These are phyloP conservation scores for Onychomys leucogaster DNA, from an alignment of 2,797 vertebrate genomes.

Conservation along the genomic window DNA sequence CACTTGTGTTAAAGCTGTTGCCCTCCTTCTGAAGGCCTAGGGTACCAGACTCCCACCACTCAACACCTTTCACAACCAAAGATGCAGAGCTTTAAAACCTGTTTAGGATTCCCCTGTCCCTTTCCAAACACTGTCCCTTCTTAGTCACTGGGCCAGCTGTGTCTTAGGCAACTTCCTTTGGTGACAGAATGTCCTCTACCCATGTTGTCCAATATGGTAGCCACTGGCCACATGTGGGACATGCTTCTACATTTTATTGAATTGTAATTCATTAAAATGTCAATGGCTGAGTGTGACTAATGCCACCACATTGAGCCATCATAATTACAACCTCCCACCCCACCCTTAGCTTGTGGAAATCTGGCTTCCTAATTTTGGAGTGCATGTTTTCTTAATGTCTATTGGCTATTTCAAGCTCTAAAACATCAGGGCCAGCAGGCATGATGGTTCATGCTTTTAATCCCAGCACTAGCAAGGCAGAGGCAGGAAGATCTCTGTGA, in stretches of 20 bases:
- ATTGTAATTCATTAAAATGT: not conserved
- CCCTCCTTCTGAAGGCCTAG: not conserved
- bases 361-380: not conserved
- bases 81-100: not conserved
- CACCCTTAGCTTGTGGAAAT: not conserved
- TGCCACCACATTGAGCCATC: not conserved
- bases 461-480: not conserved
- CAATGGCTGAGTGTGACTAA: not conserved
- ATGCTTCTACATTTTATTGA: not conserved
- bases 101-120: not conserved
- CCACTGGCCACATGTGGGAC: not conserved
- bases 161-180: not conserved
- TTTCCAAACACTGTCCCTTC: not conserved
- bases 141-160: not conserved
- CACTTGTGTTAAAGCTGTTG: not conserved
- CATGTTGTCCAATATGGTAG: not conserved
- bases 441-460: not conserved
- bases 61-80: not conserved
- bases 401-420: not conserved
- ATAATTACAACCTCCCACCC: not conserved
- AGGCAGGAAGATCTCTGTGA: not conserved
- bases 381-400: not conserved
- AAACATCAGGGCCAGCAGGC: not conserved
- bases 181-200: not conserved
- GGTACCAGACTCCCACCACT: not conserved